phyloP scores from a whole-genome alignment of 2,888 invertebrate genomes.

The Syritta pipiens region DNA sequence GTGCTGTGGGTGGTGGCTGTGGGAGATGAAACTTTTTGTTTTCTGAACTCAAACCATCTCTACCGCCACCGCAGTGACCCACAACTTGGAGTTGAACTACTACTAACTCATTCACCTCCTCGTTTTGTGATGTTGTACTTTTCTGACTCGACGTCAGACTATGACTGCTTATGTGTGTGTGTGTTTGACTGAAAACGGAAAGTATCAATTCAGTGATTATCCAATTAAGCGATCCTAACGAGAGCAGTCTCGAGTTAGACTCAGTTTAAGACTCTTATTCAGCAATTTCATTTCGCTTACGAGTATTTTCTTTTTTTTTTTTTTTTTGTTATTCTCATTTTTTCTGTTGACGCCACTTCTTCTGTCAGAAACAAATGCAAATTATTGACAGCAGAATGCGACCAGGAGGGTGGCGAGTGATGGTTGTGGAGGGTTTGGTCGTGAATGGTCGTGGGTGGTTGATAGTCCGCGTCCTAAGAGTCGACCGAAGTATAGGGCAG shows the following conservation, averaged over 20 bases:
- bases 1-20: too few species aligned
- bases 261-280: constrained; percentile 54
- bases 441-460: too few species aligned
- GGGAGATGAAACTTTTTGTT: constrained; percentile 13
- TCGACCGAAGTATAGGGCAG: too few species aligned
- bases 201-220: constrained; percentile 68
- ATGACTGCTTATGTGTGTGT: too few species aligned
- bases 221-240: constrained; percentile 59
- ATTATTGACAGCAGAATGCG: constrained; percentile 52
- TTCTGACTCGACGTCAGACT: too few species aligned
- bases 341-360: not conserved
- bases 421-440: too few species aligned
- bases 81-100: too few species aligned
- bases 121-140: too few species aligned
- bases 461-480: too few species aligned
- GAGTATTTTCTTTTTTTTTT: not conserved
- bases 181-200: constrained; percentile 50
- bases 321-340: not conserved
- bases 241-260: constrained; percentile 18
- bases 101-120: too few species aligned
- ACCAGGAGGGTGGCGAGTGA: constrained; percentile 9
- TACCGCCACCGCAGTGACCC: not conserved
- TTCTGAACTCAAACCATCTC: constrained; percentile 27
- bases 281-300: constrained; percentile 44
- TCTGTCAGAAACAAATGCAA: constrained; percentile 49